Conservation (phyloP, 2,888 invertebrate species). For the Tipula vernalis region DNA sequence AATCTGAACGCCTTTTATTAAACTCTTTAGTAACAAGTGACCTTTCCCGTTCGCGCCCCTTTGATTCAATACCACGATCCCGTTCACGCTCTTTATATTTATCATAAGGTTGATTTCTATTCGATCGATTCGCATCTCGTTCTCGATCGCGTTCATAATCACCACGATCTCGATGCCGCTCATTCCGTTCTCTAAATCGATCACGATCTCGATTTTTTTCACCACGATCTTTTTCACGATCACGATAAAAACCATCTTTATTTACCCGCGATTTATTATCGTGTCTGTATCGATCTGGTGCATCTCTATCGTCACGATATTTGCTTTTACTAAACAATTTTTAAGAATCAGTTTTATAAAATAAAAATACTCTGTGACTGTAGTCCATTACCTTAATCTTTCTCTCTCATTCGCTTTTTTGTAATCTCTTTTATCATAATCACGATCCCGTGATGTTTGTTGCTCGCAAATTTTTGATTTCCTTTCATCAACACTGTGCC, state of each 20-base stretch:
- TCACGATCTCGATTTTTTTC: slow-evolving; percentile 8
- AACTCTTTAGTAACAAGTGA: background rate
- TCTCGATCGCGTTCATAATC: slow-evolving; percentile 25
- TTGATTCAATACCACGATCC: slow-evolving; percentile 11
- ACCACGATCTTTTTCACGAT: slow-evolving; percentile 18
- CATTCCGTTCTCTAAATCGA: background rate
- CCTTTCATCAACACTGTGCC: background rate
- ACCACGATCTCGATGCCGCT: slow-evolving; percentile 13
- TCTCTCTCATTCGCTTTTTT: background rate
- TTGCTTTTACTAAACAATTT: background rate
- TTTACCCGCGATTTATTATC: background rate
- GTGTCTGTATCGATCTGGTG: background rate
- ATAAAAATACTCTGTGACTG: background rate
- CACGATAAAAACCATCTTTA: slow-evolving; percentile 14
- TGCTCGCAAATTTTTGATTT: background rate
- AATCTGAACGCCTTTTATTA: background rate
- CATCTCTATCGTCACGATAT: background rate
- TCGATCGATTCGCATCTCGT: slow-evolving; percentile 8
- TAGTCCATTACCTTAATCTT: background rate
- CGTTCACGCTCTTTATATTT: slow-evolving; percentile 19
- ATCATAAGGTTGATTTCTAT: slow-evolving; percentile 17
- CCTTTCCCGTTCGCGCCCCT: background rate
- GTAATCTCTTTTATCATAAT: background rate
- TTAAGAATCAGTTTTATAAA: background rate
- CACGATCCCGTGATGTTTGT: background rate